Percentiles rank a stretch among this genome's conserved stretches.
Evolutionary conservation across 2,797 vertebrate species (phyloP).

Genomic region (Coendou prehensilis): DNA sequence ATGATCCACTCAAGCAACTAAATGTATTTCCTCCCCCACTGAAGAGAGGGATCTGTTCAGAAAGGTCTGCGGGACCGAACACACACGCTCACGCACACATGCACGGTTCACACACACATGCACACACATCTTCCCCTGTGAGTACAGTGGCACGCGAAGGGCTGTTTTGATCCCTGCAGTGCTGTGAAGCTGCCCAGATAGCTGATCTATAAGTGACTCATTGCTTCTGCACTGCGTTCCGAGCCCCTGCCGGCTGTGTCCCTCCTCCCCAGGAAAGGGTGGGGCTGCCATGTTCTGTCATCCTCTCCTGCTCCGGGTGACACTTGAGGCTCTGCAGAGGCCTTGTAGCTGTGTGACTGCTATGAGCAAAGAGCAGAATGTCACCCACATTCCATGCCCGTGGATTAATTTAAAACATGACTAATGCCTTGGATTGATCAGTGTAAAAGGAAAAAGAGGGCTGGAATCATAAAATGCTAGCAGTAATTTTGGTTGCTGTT

Average conservation of each 20-base stretch:
- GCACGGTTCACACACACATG: neutral
- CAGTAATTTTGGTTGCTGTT: neutral
- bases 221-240: neutral
- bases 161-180: neutral
- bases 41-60: neutral
- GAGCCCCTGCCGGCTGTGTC: accelerated
- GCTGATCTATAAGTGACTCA: neutral
- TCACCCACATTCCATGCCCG: neutral
- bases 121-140: neutral
- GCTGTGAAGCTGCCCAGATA: neutral
- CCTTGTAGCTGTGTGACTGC: accelerated
- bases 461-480: accelerated
- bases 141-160: neutral
- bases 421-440: neutral
- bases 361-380: neutral
- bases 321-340: neutral
- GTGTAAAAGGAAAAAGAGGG: neutral
- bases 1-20: neutral
- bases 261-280: neutral
- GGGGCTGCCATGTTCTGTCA: too few species aligned
- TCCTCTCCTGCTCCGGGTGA: neutral
- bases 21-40: neutral
- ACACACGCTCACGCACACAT: neutral
- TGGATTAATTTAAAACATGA: neutral
- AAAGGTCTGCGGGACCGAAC: neutral